Evolutionary conservation across 2,888 invertebrate genomes (phyloP).

Genomic region (Cyaniris semiargus): DNA sequence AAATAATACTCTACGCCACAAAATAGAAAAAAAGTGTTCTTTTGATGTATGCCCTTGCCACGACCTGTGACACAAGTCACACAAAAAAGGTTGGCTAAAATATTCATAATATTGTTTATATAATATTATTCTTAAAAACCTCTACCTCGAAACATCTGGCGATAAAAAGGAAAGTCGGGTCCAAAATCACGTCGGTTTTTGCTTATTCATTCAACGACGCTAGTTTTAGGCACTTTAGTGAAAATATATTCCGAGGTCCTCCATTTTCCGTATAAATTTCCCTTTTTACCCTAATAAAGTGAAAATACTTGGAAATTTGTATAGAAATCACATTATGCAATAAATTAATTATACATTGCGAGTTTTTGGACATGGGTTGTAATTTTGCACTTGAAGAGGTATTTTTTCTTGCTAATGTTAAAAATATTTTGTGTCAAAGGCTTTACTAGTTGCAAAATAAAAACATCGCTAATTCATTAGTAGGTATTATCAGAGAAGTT

Average conservation of each 20-base stretch:
- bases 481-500: no score
- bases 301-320: constrained; percentile 29
- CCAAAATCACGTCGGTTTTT: constrained; percentile 29
- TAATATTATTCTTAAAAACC: constrained; percentile 16
- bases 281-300: constrained; percentile 23
- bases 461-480: no score
- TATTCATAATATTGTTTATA: constrained; percentile 8
- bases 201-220: constrained; percentile 31
- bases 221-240: constrained; percentile 27
- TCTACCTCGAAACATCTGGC: constrained; percentile 23
- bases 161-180: constrained; percentile 27
- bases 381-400: neutral
- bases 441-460: no score
- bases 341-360: constrained; percentile 24
- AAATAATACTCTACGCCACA: neutral
- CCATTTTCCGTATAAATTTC: constrained; percentile 29
- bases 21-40: neutral
- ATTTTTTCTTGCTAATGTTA: neutral
- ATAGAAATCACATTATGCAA: constrained; percentile 27
- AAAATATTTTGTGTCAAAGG: no score
- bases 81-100: neutral
- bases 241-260: constrained; percentile 29
- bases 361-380: neutral
- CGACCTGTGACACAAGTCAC: neutral
- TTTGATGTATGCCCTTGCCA: neutral